Conservation (phyloP, 2,888 invertebrate genomes). For the Meiosimyza platycephala region DNA sequence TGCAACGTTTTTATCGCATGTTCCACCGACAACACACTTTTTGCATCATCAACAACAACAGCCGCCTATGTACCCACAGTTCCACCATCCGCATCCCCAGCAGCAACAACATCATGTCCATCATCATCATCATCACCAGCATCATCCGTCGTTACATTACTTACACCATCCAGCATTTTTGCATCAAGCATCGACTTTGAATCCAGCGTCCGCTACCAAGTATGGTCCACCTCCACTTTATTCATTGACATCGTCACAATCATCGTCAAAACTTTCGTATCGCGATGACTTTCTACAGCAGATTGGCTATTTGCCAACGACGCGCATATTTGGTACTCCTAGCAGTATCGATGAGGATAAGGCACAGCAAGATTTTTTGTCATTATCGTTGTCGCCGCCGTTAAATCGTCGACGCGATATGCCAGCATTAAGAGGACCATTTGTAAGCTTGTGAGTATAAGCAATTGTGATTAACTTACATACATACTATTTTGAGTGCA, state of each 20-base stretch:
- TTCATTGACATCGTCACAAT: slow-evolving; percentile 60
- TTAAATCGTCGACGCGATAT: slow-evolving; percentile 66
- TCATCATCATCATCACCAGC: slow-evolving; percentile 42
- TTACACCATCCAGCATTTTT: slow-evolving; percentile 46
- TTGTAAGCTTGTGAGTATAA: slow-evolving; percentile 66
- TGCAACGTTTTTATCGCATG: slow-evolving; percentile 21
- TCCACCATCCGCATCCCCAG: slow-evolving; percentile 47
- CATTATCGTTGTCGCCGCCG: slow-evolving; percentile 66
- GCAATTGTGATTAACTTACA: neutral
- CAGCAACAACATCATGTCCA: slow-evolving; percentile 39
- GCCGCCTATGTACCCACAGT: slow-evolving; percentile 51
- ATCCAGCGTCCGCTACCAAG: slow-evolving; percentile 42
- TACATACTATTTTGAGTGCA: neutral
- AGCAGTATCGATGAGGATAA: slow-evolving; percentile 63
- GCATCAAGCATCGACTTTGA: slow-evolving; percentile 42
- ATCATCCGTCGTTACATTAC: slow-evolving; percentile 43
- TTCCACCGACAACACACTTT: slow-evolving; percentile 51
- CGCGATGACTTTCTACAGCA: slow-evolving; percentile 66
- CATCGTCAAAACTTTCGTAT: slow-evolving; percentile 63
- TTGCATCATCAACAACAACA: slow-evolving; percentile 44
- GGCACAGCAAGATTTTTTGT: slow-evolving; percentile 65
- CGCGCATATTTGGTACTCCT: slow-evolving; percentile 63
- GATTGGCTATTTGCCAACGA: slow-evolving; percentile 66
- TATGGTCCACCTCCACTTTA: slow-evolving; percentile 38
- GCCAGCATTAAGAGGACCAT: slow-evolving; percentile 66